These are phyloP conservation scores for Brachyrhaphis roseni DNA, from an alignment of 2,797 vertebrate genomes.

Conservation along the genomic window DNA sequence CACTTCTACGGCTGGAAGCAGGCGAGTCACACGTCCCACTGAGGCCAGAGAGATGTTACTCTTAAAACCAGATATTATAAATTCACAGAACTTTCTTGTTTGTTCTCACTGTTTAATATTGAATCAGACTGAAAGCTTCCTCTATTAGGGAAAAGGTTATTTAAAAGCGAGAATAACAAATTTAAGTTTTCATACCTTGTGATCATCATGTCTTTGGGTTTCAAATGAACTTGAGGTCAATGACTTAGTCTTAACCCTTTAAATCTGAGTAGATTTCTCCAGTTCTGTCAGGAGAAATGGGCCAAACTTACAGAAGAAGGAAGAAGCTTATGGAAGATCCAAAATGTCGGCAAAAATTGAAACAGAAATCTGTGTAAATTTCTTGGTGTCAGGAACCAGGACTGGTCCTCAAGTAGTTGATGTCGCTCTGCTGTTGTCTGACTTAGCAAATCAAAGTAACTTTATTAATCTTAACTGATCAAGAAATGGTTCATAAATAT, in stretches of 20 bases:
- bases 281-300: neutral
- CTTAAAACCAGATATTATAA: neutral
- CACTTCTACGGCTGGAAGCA: conserved; percentile 99
- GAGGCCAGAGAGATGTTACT: neutral
- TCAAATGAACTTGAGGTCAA: neutral
- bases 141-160: neutral
- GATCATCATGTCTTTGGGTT: neutral
- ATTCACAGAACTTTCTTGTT: neutral
- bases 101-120: neutral
- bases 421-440: neutral
- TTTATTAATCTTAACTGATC: neutral
- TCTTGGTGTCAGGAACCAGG: neutral
- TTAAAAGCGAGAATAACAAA: neutral
- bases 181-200: neutral
- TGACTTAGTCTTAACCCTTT: too few relatives aligned
- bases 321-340: neutral
- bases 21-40: conserved; percentile 63
- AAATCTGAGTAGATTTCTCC: neutral
- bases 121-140: neutral
- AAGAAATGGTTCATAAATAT: neutral
- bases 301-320: neutral
- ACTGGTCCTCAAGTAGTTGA: neutral
- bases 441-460: neutral
- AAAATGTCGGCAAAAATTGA: neutral
- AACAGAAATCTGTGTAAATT: neutral